These are phyloP conservation scores for Epistrophella euchroma DNA, from an alignment of 2,888 invertebrate genomes.

Conservation along the genomic window DNA sequence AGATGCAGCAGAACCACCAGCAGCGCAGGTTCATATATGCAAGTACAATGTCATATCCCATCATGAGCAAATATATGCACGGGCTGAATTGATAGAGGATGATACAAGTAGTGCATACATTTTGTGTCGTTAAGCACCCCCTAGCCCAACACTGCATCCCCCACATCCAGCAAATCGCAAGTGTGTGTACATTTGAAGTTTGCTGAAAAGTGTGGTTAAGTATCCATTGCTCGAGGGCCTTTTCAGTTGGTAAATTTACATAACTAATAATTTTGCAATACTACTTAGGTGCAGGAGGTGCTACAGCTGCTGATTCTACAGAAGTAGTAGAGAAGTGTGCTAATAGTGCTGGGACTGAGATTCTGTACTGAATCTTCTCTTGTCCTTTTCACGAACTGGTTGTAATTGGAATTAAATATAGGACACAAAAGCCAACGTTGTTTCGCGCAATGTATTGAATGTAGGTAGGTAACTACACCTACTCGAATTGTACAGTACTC, in stretches of 20 bases:
- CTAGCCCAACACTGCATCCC: neutral
- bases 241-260: slow-evolving; percentile 72
- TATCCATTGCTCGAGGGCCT: slow-evolving; percentile 74
- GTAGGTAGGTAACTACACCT: neutral
- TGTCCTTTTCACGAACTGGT: neutral
- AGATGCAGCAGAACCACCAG: slow-evolving; percentile 47
- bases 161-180: slow-evolving; percentile 32
- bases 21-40: slow-evolving; percentile 18
- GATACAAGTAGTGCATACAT: slow-evolving; percentile 44
- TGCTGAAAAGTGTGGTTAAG: slow-evolving; percentile 76
- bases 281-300: slow-evolving; percentile 52
- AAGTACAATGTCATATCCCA: slow-evolving; percentile 58
- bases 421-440: slow-evolving; percentile 36
- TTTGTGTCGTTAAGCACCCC: slow-evolving; percentile 31
- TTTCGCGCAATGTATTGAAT: slow-evolving; percentile 41
- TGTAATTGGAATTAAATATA: slow-evolving; percentile 59
- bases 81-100: slow-evolving; percentile 35
- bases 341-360: slow-evolving; percentile 17
- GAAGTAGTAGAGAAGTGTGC: slow-evolving; percentile 12
- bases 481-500: neutral
- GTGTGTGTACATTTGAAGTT: slow-evolving; percentile 72
- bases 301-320: neutral
- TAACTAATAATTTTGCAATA: slow-evolving; percentile 75
- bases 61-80: slow-evolving; percentile 63
- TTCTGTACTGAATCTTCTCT: neutral